These are phyloP conservation scores for Irena cyanogastra DNA, from an alignment of 2,113 vertebrate species.

Conservation along the genomic window DNA sequence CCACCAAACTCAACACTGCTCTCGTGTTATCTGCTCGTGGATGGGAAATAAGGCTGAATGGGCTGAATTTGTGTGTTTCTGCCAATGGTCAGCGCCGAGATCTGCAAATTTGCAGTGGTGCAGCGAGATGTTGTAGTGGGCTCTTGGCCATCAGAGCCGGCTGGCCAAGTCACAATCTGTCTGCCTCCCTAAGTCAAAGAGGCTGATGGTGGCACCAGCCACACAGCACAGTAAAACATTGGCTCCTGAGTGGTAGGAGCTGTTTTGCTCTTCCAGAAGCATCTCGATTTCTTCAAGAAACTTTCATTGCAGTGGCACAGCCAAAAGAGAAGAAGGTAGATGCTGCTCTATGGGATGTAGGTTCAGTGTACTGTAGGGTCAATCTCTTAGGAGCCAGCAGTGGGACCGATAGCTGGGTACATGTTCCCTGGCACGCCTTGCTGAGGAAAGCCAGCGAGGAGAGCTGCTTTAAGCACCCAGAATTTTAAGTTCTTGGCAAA, in stretches of 20 bases:
- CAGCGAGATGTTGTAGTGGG: not conserved
- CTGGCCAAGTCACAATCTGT: not conserved
- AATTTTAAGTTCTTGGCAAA: not conserved
- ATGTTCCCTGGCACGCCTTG: not conserved
- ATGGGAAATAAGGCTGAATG: not conserved
- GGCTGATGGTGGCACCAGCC: not conserved
- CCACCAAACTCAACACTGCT: not conserved
- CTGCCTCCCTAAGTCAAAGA: not conserved
- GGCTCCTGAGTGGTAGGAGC: not conserved
- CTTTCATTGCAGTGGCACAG: not conserved
- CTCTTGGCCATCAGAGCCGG: not conserved
- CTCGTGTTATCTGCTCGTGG: accelerated
- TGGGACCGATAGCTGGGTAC: not conserved
- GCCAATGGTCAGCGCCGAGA: accelerated
- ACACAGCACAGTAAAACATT: not conserved
- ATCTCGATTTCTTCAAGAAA: not conserved
- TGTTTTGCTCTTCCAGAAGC: not conserved
- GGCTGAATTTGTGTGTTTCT: not conserved
- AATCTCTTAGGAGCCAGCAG: not conserved
- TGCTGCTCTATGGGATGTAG: accelerated
- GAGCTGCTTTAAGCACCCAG: not conserved
- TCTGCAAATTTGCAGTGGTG: not conserved
- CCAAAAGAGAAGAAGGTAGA: not conserved
- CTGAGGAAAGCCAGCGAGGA: not conserved
- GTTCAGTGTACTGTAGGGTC: not conserved